Base-by-base conservation (phyloP, 2,888 invertebrate genomes). In the Crematogaster levior region DNA sequence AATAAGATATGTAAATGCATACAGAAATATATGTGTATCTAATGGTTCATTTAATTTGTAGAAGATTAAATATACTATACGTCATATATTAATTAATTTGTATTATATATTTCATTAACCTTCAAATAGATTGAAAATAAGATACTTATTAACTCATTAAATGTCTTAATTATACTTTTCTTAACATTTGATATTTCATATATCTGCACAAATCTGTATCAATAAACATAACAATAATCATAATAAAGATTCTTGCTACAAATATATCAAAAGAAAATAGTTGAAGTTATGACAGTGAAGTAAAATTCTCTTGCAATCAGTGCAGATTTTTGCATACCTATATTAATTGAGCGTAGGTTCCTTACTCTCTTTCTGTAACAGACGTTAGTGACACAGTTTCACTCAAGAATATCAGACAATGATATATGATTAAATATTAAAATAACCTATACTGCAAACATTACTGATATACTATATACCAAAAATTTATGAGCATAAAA, bases 1-100 rank as follows among this genome's bases (percentile, higher is more conserved):
- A 74, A 15, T 24, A 75, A 75, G 37, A 79, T 58, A 77, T 58
- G 34, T 66, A 65, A 75, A 40, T 51, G 24, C 12, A 51, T 74
- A 74, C 43, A 75, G 9, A 75, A 51, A n/a, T n/a, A 27, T 60
- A 46, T 58, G 18, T 56, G 10, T n/a, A 48, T 21, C 30, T 73
- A 73, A 73, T 46, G 46, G 60, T 30, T 70, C 34, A 43, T 73
- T 60, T 74, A 46, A 60, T 60, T 72, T 46, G 12, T 60, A 73
- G 21, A 2, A 58, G 0, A 60, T 21, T 15, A n/a, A 0, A n/a
- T 48, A 63, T 37, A 27, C 24, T 40, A 21, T 30, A 2, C 40
- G 15, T 34, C 21, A 43, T 6, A 30, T 10, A 61, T 5, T 72
- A 34, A 27, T 34, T 70, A 24, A 53, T 37, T 37, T 53, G 6